Conservation (phyloP, 2,888 invertebrate species). For the Anaspis maculata region DNA sequence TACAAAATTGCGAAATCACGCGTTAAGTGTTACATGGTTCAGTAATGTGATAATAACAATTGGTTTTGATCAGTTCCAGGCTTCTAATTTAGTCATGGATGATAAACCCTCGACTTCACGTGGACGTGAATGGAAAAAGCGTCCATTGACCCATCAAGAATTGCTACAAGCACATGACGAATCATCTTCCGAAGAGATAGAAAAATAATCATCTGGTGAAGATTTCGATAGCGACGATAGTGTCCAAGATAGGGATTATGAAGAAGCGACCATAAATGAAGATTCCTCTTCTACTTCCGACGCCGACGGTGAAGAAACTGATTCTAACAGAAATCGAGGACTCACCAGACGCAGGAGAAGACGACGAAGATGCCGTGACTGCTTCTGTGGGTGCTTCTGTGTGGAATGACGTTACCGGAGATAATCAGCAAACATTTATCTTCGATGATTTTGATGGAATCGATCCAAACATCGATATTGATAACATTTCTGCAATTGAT, state of each 20-base stretch:
- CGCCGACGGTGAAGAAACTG: not conserved
- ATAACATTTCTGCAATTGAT: not conserved
- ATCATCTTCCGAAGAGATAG: too few relatives aligned
- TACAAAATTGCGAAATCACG: too few relatives aligned
- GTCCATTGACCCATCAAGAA: too few relatives aligned
- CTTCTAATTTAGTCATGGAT: too few relatives aligned
- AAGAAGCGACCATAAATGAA: not conserved
- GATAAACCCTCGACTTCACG: too few relatives aligned
- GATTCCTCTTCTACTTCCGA: slow-evolving; percentile 1
- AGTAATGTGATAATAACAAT: too few relatives aligned
- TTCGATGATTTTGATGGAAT: not conserved
- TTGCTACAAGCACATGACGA: too few relatives aligned
- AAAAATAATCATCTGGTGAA: not conserved
- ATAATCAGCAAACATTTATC: not conserved
- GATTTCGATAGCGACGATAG: not conserved
- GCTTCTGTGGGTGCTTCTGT: not conserved
- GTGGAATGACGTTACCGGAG: not conserved
- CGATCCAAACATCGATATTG: not conserved
- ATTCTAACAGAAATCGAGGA: not conserved
- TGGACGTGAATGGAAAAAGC: too few relatives aligned
- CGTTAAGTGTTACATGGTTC: too few relatives aligned
- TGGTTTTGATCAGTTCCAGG: too few relatives aligned
- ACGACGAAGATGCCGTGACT: not conserved
- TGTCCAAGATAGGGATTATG: not conserved
- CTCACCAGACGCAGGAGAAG: not conserved